Evolutionary conservation across 2,797 vertebrate genomes (phyloP), one percentile per base, ranked within the genome.

Genomic region (Neosilurus hyrtlii): DNA sequence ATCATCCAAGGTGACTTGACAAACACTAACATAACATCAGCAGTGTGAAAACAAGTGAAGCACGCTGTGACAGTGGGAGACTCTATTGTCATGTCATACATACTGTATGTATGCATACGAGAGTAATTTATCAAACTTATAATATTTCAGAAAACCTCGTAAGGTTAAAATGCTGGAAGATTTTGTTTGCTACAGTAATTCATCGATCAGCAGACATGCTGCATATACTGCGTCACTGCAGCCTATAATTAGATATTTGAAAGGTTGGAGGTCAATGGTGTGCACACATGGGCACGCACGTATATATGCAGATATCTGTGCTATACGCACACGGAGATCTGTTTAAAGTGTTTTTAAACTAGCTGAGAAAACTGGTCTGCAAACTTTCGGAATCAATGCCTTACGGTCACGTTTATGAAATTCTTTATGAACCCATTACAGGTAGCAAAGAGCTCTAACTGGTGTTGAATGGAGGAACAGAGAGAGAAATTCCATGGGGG

Each of bases 221-320:
- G 80, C 82, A 62, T 68, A 54, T 68, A 72, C 24, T 12, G 35
- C 24, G 71, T 43, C 11, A 26, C 85, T 83, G 87, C 90, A 89
- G 88, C 85, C 81, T 87, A 86, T 80, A 86, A 82, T 56, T 83
- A 72, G 86, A 67, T 35, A 22, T 80, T 70, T n/a, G 61, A 76
- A 61, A 59, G 30, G 73, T n/a, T 37, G 16, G 6, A 75, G 54
- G 18, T 61, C 56, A n/a, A 43, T 20, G 14, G 20, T 9, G 56
- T 61, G 30, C 56, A 43, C 20, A 9, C 0, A 0, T 3, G 37
- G 26, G 37, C 26, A 57, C 9, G 9, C 14, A 63, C 20, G 4
- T 43, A 77, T n/a, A 15, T 18, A 5, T 16, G 4, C 57, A 61
- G 22, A 62, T 16, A 24, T 56, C 8, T 57, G 26, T 20, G 24